Conservation (phyloP, 2,797 vertebrate genomes). For the Todus mexicanus region DNA sequence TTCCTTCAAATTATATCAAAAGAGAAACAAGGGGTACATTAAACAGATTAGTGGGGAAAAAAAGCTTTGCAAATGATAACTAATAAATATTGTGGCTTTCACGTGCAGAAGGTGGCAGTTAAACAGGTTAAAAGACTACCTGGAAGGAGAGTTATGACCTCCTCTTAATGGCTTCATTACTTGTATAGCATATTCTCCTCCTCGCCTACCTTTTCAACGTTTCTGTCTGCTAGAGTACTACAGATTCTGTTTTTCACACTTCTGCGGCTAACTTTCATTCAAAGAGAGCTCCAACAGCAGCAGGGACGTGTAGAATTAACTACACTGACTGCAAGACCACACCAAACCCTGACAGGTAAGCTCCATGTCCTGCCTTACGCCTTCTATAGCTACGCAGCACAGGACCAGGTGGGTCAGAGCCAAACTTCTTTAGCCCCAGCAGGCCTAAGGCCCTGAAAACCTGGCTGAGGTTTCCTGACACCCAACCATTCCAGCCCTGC, state of each 20-base stretch:
- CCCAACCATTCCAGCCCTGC: background rate
- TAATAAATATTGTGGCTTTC: background rate
- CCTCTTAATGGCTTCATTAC: background rate
- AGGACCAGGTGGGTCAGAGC: background rate
- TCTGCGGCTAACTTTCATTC: background rate
- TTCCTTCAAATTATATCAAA: background rate
- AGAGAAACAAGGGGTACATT: background rate
- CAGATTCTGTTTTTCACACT: background rate
- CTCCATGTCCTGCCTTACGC: background rate
- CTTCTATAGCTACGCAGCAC: rapidly evolving
- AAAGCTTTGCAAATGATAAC: background rate
- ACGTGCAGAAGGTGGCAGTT: background rate
- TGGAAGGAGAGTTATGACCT: background rate
- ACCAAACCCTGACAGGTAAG: rapidly evolving
- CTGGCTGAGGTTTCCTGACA: rapidly evolving
- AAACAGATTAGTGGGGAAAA: background rate
- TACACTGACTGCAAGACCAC: rapidly evolving
- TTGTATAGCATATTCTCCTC: background rate
- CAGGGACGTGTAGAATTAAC: background rate
- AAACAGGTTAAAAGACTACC: background rate
- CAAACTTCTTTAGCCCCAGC: rapidly evolving
- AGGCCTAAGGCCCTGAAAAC: background rate
- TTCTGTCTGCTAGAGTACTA: background rate
- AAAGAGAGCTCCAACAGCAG: background rate
- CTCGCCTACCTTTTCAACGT: background rate